Percentiles rank a stretch among this genome's conserved stretches.
Evolutionary conservation across 2,797 vertebrate genomes (phyloP).

Genomic region (Hoplostethus atlanticus): DNA sequence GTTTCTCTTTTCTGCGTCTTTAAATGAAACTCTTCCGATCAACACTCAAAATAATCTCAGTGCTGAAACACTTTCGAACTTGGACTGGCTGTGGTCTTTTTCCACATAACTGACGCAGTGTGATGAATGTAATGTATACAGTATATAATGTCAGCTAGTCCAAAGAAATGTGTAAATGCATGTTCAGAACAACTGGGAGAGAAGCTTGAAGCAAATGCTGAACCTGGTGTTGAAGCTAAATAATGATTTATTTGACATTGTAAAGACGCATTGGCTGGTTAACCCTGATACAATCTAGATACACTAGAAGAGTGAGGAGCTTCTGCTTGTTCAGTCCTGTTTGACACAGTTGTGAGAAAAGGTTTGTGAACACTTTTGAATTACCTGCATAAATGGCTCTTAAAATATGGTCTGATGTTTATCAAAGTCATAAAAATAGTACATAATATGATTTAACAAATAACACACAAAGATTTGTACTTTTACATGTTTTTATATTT

Average conservation of each 20-base stretch:
- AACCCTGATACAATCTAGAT: neutral
- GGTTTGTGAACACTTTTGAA: too few relatives aligned
- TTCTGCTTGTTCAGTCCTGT: too few relatives aligned
- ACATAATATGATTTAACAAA: too few relatives aligned
- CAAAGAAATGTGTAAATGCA: neutral
- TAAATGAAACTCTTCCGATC: constrained; percentile 45
- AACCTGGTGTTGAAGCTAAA: too few relatives aligned
- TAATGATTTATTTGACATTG: too few relatives aligned
- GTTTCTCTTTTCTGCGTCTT: constrained; percentile 35
- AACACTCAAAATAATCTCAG: constrained; percentile 26
- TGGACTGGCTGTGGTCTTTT: neutral
- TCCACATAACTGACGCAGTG: neutral
- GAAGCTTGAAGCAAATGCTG: too few relatives aligned
- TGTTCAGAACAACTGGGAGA: neutral
- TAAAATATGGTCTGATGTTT: too few relatives aligned
- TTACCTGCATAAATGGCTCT: too few relatives aligned
- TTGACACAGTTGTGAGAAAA: too few relatives aligned
- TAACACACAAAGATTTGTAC: too few relatives aligned
- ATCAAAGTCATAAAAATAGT: too few relatives aligned
- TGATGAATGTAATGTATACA: neutral
- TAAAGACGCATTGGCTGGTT: neutral
- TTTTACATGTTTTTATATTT: too few relatives aligned
- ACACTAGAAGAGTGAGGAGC: neutral
- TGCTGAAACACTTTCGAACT: constrained; percentile 2
- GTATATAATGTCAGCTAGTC: neutral